Base-by-base conservation (phyloP, 2,797 vertebrate species). In the Masticophis lateralis region DNA sequence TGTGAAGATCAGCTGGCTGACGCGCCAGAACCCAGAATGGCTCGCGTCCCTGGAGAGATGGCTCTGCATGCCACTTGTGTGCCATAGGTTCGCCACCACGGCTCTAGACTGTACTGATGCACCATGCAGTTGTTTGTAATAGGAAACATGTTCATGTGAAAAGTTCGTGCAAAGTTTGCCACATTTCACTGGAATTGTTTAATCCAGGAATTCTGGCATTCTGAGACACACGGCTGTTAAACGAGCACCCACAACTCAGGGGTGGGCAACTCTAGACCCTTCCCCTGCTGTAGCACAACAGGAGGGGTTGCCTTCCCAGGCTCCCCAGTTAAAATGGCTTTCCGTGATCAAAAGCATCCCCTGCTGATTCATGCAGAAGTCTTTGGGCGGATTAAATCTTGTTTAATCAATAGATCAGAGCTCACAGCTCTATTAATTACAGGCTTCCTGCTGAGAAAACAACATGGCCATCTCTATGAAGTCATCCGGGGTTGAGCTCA, bases 381-480 rank as follows among this genome's bases (percentile, higher is more conserved):
- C 51, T 66, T 74, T 55, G n/a, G n/a, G 63, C 22, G 12, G 89
- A 74, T 53, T 69, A 55, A 74, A 83, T 90, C 51, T 32, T 74
- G 63, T 63, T 90, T 74, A 55, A 90, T 90, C 89, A 69, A 20
- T n/a, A 90, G 89, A 90, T 90, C 69, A 90, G 69, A 69, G 28
- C 63, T 55, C 53, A 22, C 61, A 53, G 89, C 28, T 90, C 51
- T 83, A 0, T 0, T 5, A 74, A 90, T 74, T 56, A 69, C 63
- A 56, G 18, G 32, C 61, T 25, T 90, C 37, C 20, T 83, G 74
- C 69, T 43, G 74, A 83, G 74, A 43, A 83, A 83, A 83, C 74
- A 47, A 47, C 25, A 83, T 47, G 74, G 74, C 74, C 37, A 11
- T 83, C 37, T 47, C 37, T 47, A 5, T 83, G 74, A 83, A 83